Evolutionary conservation across 1,140 invertebrate species (phyloP), one percentile per base, ranked within the genome.

Genomic region (Cataglyphis hispanica): DNA sequence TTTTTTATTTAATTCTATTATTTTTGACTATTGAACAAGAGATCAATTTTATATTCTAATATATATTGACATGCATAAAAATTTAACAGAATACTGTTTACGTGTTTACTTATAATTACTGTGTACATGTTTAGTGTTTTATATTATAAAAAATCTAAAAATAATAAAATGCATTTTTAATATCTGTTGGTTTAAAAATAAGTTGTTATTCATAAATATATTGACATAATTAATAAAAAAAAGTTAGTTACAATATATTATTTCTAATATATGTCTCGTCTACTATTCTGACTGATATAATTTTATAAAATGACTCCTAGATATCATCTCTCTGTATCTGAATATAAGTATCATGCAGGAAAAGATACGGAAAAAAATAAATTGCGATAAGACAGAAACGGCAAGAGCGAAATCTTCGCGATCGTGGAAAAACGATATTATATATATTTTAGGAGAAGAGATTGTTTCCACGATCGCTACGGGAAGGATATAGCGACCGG

Each of bases 401-500:
- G 10, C 37, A 81, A 25, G 1, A 25, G 64, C 19, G 53, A 27
- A 46, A 53, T 61, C 13, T 2, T 25, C 53, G 27, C 67, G 40
- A 83, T 46, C 37, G 67, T 56, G 67, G 58, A 58, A 37, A 60
- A 83, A 74, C 78, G 37, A 83, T 60, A 60, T 72, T 60, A 81
- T 83, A 60, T 74, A 27, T 69, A 53, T 67, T 31, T 46, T 67
- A 75, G 84, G 67, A 50, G 53, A 66, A 89, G 74, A 89, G 74
- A 85, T 87, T 34, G 86, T 37, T 77, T 56, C 40, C 58, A 53
- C 61, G 72, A 84, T 70, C 50, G 37, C 56, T 25, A 70, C 50
- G 64, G 50, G 50, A 78, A 89, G 46, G 43, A 89, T 89, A 86
- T 50, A 64, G 70, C 25, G 25, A 89, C 84, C 84, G 76, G 84